Percentiles rank a stretch among this genome's conserved stretches.
phyloP scores from a whole-genome alignment of 1,140 invertebrate species.

The Heliconius hermathena region DNA sequence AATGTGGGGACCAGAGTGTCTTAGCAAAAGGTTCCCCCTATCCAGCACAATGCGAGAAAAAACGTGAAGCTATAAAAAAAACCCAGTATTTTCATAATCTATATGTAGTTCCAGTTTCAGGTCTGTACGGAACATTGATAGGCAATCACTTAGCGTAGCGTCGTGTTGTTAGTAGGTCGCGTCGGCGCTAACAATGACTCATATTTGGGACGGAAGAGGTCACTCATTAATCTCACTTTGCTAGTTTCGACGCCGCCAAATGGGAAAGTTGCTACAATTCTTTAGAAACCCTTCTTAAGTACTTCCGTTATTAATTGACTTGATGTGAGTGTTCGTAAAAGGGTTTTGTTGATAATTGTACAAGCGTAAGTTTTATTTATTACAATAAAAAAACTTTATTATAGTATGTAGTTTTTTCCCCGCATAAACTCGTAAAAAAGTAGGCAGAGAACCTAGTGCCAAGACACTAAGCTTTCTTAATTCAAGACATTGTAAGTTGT shows the following conservation, averaged over 20 bases:
- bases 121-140: background rate
- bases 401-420: too few species aligned
- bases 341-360: too few species aligned
- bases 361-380: background rate
- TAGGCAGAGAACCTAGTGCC: too few species aligned
- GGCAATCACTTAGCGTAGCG: background rate
- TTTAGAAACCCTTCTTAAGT: conserved; percentile 26
- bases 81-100: too few species aligned
- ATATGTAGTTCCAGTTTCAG: background rate
- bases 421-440: too few species aligned
- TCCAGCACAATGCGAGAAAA: too few species aligned
- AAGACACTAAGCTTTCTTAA: too few species aligned
- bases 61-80: too few species aligned
- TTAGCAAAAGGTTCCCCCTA: too few species aligned
- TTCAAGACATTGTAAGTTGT: too few species aligned
- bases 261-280: conserved; percentile 28
- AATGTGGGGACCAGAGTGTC: too few species aligned
- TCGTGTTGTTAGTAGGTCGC: background rate
- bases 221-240: conserved; percentile 31
- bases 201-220: conserved; percentile 21
- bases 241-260: conserved; percentile 6
- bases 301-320: conserved; percentile 32
- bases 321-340: background rate
- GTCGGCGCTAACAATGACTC: background rate
- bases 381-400: background rate